Conservation (phyloP, 2,888 invertebrate species). For the Rhagonycha lutea region DNA sequence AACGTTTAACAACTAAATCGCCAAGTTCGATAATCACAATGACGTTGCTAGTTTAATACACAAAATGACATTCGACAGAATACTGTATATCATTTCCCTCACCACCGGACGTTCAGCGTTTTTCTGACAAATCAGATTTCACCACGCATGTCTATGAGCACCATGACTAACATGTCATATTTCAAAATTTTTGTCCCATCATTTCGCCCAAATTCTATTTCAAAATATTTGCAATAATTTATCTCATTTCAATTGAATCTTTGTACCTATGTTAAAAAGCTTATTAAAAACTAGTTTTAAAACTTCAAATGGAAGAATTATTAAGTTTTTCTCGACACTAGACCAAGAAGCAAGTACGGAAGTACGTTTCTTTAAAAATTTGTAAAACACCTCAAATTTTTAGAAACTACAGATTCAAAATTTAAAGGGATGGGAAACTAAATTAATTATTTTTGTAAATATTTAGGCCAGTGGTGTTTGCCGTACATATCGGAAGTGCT, state of each 20-base stretch:
- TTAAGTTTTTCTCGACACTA: too few species aligned
- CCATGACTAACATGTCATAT: background rate
- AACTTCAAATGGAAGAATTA: background rate
- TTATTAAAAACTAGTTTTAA: background rate
- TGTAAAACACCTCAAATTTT: too few species aligned
- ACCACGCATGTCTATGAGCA: slow-evolving; percentile 5
- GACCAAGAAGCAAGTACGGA: too few species aligned
- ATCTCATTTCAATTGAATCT: background rate
- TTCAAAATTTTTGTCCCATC: background rate
- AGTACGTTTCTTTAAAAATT: too few species aligned
- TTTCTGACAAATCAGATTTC: slow-evolving; percentile 20
- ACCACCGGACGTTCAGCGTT: background rate
- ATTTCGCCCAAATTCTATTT: background rate
- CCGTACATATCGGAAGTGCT: too few species aligned
- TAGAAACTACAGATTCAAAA: too few species aligned
- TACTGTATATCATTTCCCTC: slow-evolving; percentile 16
- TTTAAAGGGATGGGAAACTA: too few species aligned
- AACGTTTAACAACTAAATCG: slow-evolving; percentile 21
- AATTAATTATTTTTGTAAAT: too few species aligned
- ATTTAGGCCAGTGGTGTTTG: too few species aligned
- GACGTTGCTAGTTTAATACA: slow-evolving; percentile 28
- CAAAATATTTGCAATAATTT: too few species aligned
- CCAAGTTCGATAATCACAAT: slow-evolving; percentile 26
- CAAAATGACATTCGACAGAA: slow-evolving; percentile 26
- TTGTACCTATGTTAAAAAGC: background rate